Conservation (phyloP, 2,888 invertebrate genomes). For the Metalampra italica region DNA sequence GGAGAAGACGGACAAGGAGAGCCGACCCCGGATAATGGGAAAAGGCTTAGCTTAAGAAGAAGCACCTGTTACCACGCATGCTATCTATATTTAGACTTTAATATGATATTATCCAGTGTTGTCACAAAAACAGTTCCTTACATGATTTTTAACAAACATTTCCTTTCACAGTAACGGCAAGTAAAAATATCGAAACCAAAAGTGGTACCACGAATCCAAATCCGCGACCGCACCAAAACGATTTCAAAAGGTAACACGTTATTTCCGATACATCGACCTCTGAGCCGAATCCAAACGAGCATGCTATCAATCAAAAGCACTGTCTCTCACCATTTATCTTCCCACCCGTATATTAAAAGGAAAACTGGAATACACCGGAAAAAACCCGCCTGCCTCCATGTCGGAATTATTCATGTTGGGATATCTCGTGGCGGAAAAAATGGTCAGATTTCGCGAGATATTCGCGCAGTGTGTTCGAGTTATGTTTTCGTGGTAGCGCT, state of each 20-base stretch:
- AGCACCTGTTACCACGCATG: too few species aligned
- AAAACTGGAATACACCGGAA: constrained; percentile 34
- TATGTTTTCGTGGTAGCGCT: too few species aligned
- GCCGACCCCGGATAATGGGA: too few species aligned
- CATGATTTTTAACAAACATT: too few species aligned
- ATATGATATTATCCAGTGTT: too few species aligned
- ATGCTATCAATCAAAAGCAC: constrained; percentile 61
- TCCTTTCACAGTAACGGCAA: too few species aligned
- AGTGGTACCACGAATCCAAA: too few species aligned
- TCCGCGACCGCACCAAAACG: not conserved
- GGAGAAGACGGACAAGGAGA: too few species aligned
- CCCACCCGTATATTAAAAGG: constrained; percentile 62
- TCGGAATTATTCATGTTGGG: constrained; percentile 51
- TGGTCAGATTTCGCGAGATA: constrained; percentile 5
- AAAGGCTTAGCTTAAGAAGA: too few species aligned
- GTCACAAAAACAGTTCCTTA: too few species aligned
- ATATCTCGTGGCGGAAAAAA: constrained; percentile 9
- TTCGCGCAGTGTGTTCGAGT: not conserved
- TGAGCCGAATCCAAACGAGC: constrained; percentile 46
- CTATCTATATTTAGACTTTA: too few species aligned
- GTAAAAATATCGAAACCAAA: too few species aligned
- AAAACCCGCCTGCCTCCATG: constrained; percentile 19
- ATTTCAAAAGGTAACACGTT: constrained; percentile 6
- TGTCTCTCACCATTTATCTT: constrained; percentile 70
- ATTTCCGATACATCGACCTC: constrained; percentile 14